Evolutionary conservation across 2,888 invertebrate genomes (phyloP), one percentile per base, ranked within the genome.

Genomic region (Melieria picta): DNA sequence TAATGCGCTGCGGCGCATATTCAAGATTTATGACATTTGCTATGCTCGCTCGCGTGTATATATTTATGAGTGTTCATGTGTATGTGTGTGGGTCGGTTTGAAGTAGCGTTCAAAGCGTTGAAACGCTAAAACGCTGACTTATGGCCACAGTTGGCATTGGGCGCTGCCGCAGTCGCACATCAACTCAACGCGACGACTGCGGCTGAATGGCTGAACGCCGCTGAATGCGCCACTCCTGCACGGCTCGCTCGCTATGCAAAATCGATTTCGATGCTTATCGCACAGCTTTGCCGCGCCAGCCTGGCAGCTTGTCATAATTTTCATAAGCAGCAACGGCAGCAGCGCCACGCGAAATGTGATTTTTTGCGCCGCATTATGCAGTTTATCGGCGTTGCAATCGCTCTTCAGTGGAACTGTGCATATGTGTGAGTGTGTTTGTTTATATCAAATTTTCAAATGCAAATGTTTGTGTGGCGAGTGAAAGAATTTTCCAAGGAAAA

Each of bases 211-310:
- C 30, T 30, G 30, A 30, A 30, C 30, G 30, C 30, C 30, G 30
- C 30, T 30, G 30, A 30, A 30, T 30, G 30, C 30, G 30, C 30
- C 30, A 30, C 30, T 30, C 30, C 30, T 30, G 30, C 30, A 30
- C 30, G 30, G 30, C 30, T 30, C 30, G 30, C 30, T 30, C 30
- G 50, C 42, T 57, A 69, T 69, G 69, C 56, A 81, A 83, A 83
- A 83, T 83, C 81, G 78, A 83, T 83, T 79, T 76, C 71, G 79
- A 79, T 81, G 79, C 78, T 80, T 81, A 81, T 81, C 82, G 78
- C 56, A 77, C 69, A 62, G 55, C 61, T 69, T 42, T 63, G 52
- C 47, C 13, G 48, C 16, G 45, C 2, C 47, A 9, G 56, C 52
- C 4, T 47, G 55, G 9, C 10, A 11, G 48, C 55, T 69, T 69